Evolutionary conservation across 1,140 invertebrate species (phyloP).

Genomic region (Metopolophium dirhodum): DNA sequence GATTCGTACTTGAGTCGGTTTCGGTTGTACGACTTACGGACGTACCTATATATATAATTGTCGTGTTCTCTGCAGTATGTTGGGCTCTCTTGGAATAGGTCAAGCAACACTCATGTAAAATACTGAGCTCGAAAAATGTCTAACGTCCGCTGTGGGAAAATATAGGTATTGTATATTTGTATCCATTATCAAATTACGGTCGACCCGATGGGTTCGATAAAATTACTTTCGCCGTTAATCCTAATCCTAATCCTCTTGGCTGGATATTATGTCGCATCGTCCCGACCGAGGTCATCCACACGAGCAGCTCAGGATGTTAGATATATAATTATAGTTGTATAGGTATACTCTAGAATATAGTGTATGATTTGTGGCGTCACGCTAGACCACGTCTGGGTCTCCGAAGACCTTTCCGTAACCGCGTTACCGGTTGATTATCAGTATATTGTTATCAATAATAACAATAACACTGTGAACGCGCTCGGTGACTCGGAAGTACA

Average conservation of each 20-base stretch:
- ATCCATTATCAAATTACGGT: conserved; percentile 25
- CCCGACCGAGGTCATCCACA: background rate
- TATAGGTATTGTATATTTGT: background rate
- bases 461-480: background rate
- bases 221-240: conserved; percentile 21
- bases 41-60: background rate
- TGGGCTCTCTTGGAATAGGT: background rate
- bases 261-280: background rate
- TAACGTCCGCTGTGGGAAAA: background rate
- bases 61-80: background rate
- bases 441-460: conserved; percentile 27
- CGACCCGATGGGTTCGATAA: background rate
- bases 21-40: background rate
- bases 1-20: background rate
- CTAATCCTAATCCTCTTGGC: conserved; percentile 35
- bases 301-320: background rate
- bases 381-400: background rate
- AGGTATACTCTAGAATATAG: background rate
- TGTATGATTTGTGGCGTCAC: conserved; percentile 13
- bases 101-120: background rate
- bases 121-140: background rate
- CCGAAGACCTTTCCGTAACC: background rate
- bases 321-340: background rate
- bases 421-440: background rate
- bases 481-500: background rate